Evolutionary conservation across 1,140 invertebrate species (phyloP).

Genomic region (Formica exsecta): DNA sequence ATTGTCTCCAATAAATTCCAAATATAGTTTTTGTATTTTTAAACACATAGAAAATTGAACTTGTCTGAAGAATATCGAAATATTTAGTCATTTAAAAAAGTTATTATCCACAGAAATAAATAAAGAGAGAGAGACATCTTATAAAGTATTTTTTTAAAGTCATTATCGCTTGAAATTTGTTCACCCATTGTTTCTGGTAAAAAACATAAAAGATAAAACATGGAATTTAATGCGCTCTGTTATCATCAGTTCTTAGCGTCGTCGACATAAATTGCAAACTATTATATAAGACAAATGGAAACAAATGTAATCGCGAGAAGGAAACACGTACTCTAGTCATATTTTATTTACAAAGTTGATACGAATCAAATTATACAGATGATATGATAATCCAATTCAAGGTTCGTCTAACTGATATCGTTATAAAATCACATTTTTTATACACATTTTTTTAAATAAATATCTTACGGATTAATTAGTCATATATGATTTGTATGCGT

Average conservation of each 20-base stretch:
- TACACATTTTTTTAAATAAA: constrained; percentile 23
- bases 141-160: background rate
- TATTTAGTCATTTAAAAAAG: background rate
- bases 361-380: constrained; percentile 1
- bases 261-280: constrained; percentile 4
- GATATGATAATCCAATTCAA: constrained; percentile 18
- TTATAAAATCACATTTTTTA: constrained; percentile 27
- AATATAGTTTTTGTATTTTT: background rate
- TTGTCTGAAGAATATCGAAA: background rate
- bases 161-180: background rate
- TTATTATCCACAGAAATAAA: background rate
- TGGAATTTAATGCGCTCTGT: background rate
- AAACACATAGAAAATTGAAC: background rate
- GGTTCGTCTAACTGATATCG: background rate
- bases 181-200: background rate
- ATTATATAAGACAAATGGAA: background rate
- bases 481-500: background rate
- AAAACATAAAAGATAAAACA: background rate
- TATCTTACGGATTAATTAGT: background rate
- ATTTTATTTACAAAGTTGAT: constrained; percentile 25
- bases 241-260: background rate
- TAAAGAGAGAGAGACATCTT: background rate
- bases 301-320: background rate
- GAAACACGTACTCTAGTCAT: background rate
- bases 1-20: background rate